Percentiles rank a stretch among this genome's conserved stretches.
These are phyloP conservation scores for Platycheirus rosarum DNA, from an alignment of 2,888 invertebrate genomes.

Conservation along the genomic window DNA sequence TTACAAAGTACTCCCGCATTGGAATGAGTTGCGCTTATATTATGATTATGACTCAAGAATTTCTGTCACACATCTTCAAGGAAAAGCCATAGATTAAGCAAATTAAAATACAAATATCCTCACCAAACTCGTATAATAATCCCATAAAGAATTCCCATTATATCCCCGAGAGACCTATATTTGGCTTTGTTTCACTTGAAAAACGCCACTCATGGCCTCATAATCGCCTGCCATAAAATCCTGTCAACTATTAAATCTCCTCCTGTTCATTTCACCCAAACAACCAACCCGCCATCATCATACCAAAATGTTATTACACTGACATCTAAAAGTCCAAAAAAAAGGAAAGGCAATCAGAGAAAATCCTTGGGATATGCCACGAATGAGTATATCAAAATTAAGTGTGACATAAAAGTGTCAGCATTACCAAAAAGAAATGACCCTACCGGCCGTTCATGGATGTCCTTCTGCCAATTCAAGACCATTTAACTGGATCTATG, in stretches of 20 bases:
- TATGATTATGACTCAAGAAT: constrained; percentile 9
- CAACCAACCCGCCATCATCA: constrained; percentile 1
- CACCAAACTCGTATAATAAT: constrained; percentile 56
- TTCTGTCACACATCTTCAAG: neutral
- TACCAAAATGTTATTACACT: constrained; percentile 6
- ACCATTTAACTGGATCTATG: constrained; percentile 63
- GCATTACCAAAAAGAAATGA: constrained; percentile 57
- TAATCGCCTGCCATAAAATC: constrained; percentile 67
- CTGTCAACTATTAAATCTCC: constrained; percentile 42
- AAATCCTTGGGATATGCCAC: constrained; percentile 62
- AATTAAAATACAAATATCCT: constrained; percentile 64
- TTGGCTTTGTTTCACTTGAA: constrained; percentile 54
- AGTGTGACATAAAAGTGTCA: constrained; percentile 72
- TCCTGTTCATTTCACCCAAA: constrained; percentile 1
- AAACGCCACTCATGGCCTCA: constrained; percentile 57
- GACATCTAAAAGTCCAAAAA: neutral
- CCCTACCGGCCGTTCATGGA: constrained; percentile 39
- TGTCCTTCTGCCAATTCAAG: constrained; percentile 38
- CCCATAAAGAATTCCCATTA: constrained; percentile 63
- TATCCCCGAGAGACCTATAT: constrained; percentile 56
- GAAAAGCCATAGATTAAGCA: constrained; percentile 29
- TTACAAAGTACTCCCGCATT: neutral
- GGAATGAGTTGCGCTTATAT: constrained; percentile 1
- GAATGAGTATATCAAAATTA: constrained; percentile 71
- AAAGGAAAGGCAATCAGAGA: constrained; percentile 61